Conservation (phyloP, 2,797 vertebrate species). For the Heliangelus exortis region DNA sequence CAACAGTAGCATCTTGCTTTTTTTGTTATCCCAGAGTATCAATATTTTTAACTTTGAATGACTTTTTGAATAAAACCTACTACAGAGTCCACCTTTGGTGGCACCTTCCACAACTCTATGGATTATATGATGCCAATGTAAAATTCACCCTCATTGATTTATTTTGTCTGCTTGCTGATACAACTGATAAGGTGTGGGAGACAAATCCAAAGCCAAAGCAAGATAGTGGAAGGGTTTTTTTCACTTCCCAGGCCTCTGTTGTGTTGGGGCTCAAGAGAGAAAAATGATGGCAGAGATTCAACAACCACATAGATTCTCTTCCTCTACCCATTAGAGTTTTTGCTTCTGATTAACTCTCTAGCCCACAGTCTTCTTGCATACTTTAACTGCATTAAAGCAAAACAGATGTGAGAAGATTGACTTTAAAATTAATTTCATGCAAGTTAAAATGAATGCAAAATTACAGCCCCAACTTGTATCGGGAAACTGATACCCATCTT, state of each 20-base stretch:
- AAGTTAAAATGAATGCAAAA: slow-evolving; percentile 57
- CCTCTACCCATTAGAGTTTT: background rate
- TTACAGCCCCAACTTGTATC: slow-evolving; percentile 12
- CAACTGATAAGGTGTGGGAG: background rate
- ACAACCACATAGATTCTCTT: background rate
- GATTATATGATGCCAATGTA: background rate
- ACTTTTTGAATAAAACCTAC: background rate
- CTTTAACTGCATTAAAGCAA: slow-evolving; percentile 24
- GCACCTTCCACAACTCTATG: background rate
- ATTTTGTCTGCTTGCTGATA: background rate
- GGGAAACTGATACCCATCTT: slow-evolving; percentile 36
- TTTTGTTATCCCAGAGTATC: background rate
- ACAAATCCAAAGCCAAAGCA: background rate
- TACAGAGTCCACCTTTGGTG: background rate
- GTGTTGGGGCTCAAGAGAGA: background rate
- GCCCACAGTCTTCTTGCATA: background rate
- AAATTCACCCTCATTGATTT: background rate
- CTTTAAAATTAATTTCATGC: slow-evolving; percentile 24
- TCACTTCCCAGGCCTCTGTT: background rate
- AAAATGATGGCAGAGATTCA: background rate
- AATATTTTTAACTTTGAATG: background rate
- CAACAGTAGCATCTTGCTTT: background rate
- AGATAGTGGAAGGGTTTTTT: background rate
- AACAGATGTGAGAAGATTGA: slow-evolving; percentile 35
- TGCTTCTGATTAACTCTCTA: slow-evolving; percentile 1